Conservation (phyloP, 2,888 invertebrate genomes). For the Drosophila tripunctata region DNA sequence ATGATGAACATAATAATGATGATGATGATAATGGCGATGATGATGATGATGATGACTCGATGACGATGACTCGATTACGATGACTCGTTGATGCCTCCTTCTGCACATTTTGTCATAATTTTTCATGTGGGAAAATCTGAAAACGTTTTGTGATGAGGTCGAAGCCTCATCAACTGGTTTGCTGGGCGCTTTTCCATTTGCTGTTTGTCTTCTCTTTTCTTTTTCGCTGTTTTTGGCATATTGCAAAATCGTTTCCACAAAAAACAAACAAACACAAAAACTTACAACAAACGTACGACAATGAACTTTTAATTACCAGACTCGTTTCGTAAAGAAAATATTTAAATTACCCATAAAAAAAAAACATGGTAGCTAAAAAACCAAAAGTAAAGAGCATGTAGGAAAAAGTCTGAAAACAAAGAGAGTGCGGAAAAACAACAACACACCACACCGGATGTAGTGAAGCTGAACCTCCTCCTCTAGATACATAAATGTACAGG, state of each 20-base stretch:
- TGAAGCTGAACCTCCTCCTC: constrained; percentile 33
- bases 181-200: constrained; percentile 51
- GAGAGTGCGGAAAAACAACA: constrained; percentile 49
- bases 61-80: constrained; percentile 29
- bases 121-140: constrained; percentile 65
- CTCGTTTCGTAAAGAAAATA: constrained; percentile 66
- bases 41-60: constrained; percentile 26
- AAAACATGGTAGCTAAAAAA: neutral
- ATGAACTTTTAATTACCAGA: constrained; percentile 76
- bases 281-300: constrained; percentile 49
- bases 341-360: constrained; percentile 41
- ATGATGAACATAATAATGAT: constrained; percentile 6
- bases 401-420: constrained; percentile 29
- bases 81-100: constrained; percentile 41
- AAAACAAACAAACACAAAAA: constrained; percentile 10
- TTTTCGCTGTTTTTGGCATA: constrained; percentile 35
- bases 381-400: constrained; percentile 13
- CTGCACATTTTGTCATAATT: constrained; percentile 63
- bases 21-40: constrained; percentile 13
- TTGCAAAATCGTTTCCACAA: constrained; percentile 74
- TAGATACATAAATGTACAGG: constrained; percentile 19
- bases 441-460: constrained; percentile 44
- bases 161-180: constrained; percentile 51
- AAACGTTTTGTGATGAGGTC: constrained; percentile 47
- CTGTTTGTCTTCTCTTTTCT: constrained; percentile 13